phyloP scores from a whole-genome alignment of 2,888 invertebrate genomes.

The Sarcophaga variegata region DNA sequence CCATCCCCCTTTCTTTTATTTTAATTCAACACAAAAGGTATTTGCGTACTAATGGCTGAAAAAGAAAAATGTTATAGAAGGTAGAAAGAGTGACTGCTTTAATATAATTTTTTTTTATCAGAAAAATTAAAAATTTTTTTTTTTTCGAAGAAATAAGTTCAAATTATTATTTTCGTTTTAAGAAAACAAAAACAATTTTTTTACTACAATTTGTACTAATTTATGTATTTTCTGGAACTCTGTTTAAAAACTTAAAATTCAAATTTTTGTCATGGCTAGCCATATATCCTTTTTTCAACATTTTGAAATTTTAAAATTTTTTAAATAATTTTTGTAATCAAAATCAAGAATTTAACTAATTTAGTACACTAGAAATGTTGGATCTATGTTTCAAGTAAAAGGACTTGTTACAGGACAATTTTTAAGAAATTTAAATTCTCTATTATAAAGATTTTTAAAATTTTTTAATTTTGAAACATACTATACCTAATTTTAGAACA shows the following conservation, averaged over 20 bases:
- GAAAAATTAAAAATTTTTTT: neutral
- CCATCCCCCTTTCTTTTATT: neutral
- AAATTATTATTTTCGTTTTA: no score
- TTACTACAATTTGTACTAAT: no score
- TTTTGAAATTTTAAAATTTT: neutral
- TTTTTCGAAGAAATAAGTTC: neutral
- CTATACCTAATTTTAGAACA: no score
- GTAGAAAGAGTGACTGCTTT: neutral
- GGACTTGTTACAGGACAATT: no score
- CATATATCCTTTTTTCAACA: neutral
- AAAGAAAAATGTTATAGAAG: constrained; percentile 1
- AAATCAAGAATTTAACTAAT: no score
- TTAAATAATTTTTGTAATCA: neutral
- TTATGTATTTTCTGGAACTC: no score
- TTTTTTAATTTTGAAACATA: no score
- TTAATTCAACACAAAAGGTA: constrained; percentile 12
- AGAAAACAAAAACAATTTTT: no score
- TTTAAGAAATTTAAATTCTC: no score
- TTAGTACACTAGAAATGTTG: no score
- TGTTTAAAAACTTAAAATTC: neutral
- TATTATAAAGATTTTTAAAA: no score
- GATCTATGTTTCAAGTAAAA: no score
- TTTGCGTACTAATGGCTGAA: constrained; percentile 48
- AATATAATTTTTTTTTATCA: constrained; percentile 5
- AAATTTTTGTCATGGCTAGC: neutral